phyloP scores from a whole-genome alignment of 2,797 vertebrate species.

The Megaceryle alcyon region DNA sequence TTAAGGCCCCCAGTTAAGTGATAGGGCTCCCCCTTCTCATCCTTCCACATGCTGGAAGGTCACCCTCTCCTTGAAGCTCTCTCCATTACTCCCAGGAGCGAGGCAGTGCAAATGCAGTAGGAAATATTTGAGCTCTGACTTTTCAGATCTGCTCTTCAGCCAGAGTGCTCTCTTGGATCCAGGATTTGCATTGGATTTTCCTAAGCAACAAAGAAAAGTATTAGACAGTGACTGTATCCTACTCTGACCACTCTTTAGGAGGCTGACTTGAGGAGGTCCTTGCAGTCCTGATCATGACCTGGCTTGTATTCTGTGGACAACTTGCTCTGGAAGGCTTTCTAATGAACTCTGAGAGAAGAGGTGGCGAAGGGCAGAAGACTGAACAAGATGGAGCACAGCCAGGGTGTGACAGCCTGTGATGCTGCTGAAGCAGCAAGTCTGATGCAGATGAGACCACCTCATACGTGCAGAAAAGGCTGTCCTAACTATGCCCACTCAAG shows the following conservation, averaged over 20 bases:
- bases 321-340: not conserved
- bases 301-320: not conserved
- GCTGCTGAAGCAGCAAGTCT: not conserved
- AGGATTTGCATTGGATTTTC: not conserved
- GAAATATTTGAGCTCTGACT: not conserved
- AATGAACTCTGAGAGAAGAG: not conserved
- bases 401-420: not conserved
- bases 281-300: not conserved
- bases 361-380: not conserved
- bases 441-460: not conserved
- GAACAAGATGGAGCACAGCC: not conserved
- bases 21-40: not conserved
- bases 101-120: not conserved
- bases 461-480: not conserved
- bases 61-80: not conserved
- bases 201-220: not conserved
- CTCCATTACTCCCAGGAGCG: not conserved
- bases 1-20: not conserved
- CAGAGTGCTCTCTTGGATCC: not conserved
- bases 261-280: not conserved
- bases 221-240: not conserved
- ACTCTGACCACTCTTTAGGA: not conserved
- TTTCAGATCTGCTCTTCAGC: not conserved
- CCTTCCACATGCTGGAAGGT: not conserved
- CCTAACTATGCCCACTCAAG: not conserved